Base-by-base conservation (phyloP, 2,797 vertebrate genomes). In the Botia almorhae region DNA sequence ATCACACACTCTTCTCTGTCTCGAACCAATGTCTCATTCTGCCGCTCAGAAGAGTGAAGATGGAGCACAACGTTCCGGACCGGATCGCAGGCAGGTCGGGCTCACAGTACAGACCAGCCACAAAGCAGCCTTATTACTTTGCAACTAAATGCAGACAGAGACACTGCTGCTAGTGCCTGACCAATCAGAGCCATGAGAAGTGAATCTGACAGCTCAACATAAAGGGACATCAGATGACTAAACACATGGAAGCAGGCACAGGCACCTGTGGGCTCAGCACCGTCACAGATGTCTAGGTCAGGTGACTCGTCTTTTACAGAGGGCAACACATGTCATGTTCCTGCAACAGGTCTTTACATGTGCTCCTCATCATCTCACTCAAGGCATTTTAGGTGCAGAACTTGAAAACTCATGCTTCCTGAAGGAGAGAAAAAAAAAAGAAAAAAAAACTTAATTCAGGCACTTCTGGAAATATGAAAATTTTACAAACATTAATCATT, bases 1-100 rank as follows among this genome's bases (percentile, higher is more conserved):
- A 96, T 98, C 95, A 98, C 93, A 95, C 96, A 88, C 91, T 90
- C 93, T 94, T 94, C 94, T 92, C 92, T 87, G 95, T 94, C 94
- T 92, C 91, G 88, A 87, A 90, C 89, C 91, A 91, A 94, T 85
- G 90, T 92, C 89, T 93, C 96, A 96, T 97, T 90, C 91, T 97
- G 92, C 94, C 94, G 94, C 93, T 94, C 93, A 91, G 89, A 91
- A 93, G 91, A 81, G 85, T 92, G 93, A 92, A 93, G 85, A 81
- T 68, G 19, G 78, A 87, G 90, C 88, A 92, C 92, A 93, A 91
- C 83, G 90, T 90, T 85, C 89, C 89, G 72, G 75, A 91, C 69
- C 2, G 72, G 78, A 65, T 21, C 19, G 26, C 69, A 70, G 51
- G 39, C 10, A 76, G 74, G 80, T 36, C 78, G 81, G 84, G 94